A percentile compares a stretch with the other conserved stretches of the same genome.
phyloP scores from a whole-genome alignment of 2,113 vertebrate species.

The Labeo catla region DNA sequence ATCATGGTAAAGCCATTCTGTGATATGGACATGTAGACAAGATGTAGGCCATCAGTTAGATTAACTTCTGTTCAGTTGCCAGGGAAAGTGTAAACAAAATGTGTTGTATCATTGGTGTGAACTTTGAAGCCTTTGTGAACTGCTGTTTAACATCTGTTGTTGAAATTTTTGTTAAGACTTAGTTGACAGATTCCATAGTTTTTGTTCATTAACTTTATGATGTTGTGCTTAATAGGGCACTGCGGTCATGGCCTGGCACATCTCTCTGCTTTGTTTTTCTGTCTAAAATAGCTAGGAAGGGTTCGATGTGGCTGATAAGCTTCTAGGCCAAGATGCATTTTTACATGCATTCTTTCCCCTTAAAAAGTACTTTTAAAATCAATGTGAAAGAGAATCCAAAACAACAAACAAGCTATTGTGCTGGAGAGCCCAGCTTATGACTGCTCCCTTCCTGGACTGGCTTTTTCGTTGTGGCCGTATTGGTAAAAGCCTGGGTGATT shows the following conservation, averaged over 20 bases:
- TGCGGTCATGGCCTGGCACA: slow-evolving; percentile 28
- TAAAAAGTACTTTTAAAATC: slow-evolving; percentile 33
- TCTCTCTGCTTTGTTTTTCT: slow-evolving; percentile 20
- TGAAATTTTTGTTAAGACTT: not conserved
- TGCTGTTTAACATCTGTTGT: slow-evolving; percentile 30
- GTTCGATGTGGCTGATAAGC: slow-evolving; percentile 38
- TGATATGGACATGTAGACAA: slow-evolving; percentile 28
- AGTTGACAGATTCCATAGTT: not conserved
- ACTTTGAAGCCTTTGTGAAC: slow-evolving; percentile 2
- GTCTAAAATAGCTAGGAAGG: slow-evolving; percentile 38
- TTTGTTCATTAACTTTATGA: not conserved
- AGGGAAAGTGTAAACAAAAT: slow-evolving; percentile 8
- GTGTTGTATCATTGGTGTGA: not conserved
- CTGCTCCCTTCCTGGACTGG: slow-evolving; percentile 64
- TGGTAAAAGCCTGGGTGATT: slow-evolving; percentile 54
- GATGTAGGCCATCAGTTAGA: slow-evolving; percentile 23
- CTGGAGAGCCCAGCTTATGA: slow-evolving; percentile 21
- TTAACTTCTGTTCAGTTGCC: slow-evolving; percentile 18
- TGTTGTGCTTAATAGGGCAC: slow-evolving; percentile 13
- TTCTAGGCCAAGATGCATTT: slow-evolving; percentile 39
- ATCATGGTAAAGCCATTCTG: slow-evolving; percentile 45
- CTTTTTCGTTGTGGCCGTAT: slow-evolving; percentile 28
- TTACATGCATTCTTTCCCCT: slow-evolving; percentile 52
- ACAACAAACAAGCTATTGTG: slow-evolving; percentile 71
- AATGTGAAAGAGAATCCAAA: slow-evolving; percentile 51